phyloP scores from a whole-genome alignment of 2,888 invertebrate genomes.

The Strigamia crassipes region DNA sequence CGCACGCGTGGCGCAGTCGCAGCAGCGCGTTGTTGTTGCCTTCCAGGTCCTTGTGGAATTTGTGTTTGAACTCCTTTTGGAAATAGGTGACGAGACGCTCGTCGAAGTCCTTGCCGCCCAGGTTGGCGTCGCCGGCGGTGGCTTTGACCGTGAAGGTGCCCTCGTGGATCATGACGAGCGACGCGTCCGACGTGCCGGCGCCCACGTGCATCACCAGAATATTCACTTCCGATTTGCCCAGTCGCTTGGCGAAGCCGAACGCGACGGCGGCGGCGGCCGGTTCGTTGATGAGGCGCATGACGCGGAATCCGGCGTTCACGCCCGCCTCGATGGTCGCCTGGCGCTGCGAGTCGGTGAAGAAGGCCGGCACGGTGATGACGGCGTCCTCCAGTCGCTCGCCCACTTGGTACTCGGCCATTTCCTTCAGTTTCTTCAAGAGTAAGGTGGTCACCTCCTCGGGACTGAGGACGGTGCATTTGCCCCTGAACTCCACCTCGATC shows the following conservation, averaged over 20 bases:
- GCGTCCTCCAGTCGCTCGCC: conserved; percentile 85
- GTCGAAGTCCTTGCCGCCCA: conserved; percentile 98
- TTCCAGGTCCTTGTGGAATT: neutral
- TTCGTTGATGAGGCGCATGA: conserved; percentile 91
- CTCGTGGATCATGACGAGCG: conserved; percentile 95
- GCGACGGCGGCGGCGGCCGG: conserved; percentile 92
- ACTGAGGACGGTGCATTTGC: conserved; percentile 75
- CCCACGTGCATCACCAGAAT: conserved; percentile 82
- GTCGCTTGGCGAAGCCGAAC: conserved; percentile 91
- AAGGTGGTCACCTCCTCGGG: conserved; percentile 99
- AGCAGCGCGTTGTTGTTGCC: neutral
- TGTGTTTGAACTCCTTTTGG: conserved; percentile 69
- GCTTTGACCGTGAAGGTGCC: conserved; percentile 83
- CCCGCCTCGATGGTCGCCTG: conserved; percentile 99
- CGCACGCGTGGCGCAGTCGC: conserved; percentile 6
- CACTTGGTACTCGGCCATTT: conserved; percentile 93
- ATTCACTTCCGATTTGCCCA: conserved; percentile 89
- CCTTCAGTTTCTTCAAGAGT: conserved; percentile 97
- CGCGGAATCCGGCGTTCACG: conserved; percentile 85
- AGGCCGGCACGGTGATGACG: conserved; percentile 95
- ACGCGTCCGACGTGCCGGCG: conserved; percentile 99
- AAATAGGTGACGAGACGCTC: conserved; percentile 98
- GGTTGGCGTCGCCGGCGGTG: conserved; percentile 69
- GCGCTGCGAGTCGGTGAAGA: conserved; percentile 99
- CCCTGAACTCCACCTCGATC: conserved; percentile 1